Conservation (phyloP, 2,797 vertebrate genomes). For the Otolemur crassicaudatus region DNA sequence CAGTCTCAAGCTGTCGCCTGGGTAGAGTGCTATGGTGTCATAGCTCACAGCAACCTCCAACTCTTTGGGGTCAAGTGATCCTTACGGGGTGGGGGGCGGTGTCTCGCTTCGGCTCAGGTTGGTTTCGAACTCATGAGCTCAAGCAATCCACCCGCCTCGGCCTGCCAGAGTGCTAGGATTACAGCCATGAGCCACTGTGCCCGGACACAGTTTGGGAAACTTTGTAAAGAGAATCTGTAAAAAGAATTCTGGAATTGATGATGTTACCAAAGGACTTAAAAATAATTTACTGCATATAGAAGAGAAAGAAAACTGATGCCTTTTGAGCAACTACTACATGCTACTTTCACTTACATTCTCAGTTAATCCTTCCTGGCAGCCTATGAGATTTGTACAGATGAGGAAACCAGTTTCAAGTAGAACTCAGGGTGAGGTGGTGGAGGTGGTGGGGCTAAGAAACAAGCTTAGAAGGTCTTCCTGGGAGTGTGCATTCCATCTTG, state of each 20-base stretch:
- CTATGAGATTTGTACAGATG: background rate
- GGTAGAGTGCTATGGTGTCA: no score
- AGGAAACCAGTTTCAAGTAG: background rate
- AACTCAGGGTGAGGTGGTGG: background rate
- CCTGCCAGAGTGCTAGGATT: no score
- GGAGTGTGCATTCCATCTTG: background rate
- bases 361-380: background rate
- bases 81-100: no score
- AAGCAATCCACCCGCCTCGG: no score
- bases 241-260: constrained; percentile 3
- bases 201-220: background rate
- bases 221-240: background rate
- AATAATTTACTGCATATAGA: background rate
- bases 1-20: no score
- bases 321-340: background rate
- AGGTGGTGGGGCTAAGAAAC: background rate
- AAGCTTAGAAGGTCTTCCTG: background rate
- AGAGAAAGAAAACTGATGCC: background rate
- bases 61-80: no score
- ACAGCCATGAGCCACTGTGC: no score
- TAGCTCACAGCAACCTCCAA: no score
- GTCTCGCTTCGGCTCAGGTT: no score
- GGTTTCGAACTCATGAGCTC: no score
- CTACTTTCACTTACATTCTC: background rate
- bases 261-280: background rate